phyloP scores from a whole-genome alignment of 2,113 vertebrate species.

The Phaethon lepturus region DNA sequence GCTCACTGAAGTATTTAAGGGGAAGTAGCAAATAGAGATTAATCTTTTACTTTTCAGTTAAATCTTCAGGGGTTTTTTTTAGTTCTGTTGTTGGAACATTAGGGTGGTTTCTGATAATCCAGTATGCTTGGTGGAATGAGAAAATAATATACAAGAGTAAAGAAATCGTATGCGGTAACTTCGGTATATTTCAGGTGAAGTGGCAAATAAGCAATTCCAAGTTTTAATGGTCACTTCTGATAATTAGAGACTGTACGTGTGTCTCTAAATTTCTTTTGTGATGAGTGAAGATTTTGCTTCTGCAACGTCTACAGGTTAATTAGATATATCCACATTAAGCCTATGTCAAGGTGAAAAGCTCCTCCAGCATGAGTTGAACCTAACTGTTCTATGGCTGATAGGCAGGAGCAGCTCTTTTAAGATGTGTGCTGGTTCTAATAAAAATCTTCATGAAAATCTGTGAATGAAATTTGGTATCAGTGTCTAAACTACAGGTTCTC shows the following conservation, averaged over 20 bases:
- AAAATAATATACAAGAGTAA: not conserved
- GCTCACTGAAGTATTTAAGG: not conserved
- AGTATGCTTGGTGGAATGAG: not conserved
- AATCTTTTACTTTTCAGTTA: not conserved
- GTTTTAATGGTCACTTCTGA: not conserved
- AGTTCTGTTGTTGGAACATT: not conserved
- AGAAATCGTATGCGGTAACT: not conserved
- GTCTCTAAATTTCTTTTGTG: not conserved
- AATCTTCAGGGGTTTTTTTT: not conserved
- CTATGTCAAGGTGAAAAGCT: not conserved
- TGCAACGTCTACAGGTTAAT: not conserved
- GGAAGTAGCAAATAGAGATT: not conserved
- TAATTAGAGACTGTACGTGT: not conserved
- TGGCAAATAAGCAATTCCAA: not conserved
- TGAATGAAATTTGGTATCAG: constrained; percentile 26
- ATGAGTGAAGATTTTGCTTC: not conserved
- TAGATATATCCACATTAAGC: not conserved
- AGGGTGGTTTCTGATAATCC: not conserved
- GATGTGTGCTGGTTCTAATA: not conserved
- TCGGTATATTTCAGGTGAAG: not conserved
- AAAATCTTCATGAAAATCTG: constrained; percentile 13
- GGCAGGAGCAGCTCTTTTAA: not conserved
- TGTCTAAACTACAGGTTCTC: not conserved
- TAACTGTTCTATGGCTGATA: not conserved
- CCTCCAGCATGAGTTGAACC: not conserved